Evolutionary conservation across 2,113 vertebrate species (phyloP).

Genomic region (Donacobius atricapilla): DNA sequence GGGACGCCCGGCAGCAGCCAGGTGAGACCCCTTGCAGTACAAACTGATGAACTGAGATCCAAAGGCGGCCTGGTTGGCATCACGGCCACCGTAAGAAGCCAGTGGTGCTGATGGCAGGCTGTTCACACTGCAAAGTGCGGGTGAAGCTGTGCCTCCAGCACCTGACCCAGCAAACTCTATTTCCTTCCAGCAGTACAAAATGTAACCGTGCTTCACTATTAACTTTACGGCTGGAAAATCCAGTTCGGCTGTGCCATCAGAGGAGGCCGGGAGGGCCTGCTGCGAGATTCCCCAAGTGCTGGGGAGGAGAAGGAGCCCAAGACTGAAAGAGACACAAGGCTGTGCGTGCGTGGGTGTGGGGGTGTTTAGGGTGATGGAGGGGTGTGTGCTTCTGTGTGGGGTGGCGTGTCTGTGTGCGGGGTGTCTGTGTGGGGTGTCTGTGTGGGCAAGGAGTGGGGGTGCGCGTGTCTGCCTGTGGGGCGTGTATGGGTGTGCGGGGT

Average conservation of each 20-base stretch:
- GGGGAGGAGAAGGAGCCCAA: background rate
- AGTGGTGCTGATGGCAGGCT: fast-evolving
- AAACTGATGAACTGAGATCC: fast-evolving
- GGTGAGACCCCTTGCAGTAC: background rate
- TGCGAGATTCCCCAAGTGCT: fast-evolving
- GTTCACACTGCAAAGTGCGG: fast-evolving
- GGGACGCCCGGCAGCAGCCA: background rate
- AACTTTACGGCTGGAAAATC: background rate
- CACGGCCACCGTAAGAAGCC: fast-evolving
- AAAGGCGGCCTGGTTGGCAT: fast-evolving
- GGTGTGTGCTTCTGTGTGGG: background rate
- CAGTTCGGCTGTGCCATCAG: background rate
- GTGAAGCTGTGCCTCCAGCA: fast-evolving
- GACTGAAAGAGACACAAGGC: fast-evolving
- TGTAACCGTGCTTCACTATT: fast-evolving
- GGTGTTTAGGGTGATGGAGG: background rate
- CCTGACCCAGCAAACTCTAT: no score
- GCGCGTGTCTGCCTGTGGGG: no score
- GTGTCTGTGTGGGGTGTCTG: background rate
- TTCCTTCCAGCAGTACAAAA: background rate
- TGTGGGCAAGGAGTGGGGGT: background rate
- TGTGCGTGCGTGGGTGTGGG: no score
- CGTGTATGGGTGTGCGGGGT: background rate
- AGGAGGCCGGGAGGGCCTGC: background rate
- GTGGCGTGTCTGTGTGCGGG: no score